Base-by-base conservation (phyloP, 2,797 vertebrate species). In the Danio albolineatus region DNA sequence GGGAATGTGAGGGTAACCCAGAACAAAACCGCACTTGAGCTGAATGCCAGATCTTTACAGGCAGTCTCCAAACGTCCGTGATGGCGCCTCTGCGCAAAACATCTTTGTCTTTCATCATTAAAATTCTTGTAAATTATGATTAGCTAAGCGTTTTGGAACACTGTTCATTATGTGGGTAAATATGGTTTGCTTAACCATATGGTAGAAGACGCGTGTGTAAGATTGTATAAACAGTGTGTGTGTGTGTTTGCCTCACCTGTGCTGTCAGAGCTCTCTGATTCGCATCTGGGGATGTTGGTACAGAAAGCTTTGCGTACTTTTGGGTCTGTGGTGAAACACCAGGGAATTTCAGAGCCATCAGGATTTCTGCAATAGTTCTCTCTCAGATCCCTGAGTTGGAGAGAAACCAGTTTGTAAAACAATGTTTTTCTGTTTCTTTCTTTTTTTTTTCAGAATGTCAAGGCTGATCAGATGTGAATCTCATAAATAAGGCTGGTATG, bases 341-440 rank as follows among this genome's bases (percentile, higher is more conserved):
- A 99, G 65, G 97, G 98, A 85, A 95, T 95, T 86, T 96, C 96
- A 80, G 96, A 94, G 44, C 96, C 97, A 86, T 99, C 95, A 44
- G 97, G 97, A 89, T 99, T 99, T 83, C 98, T 94, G 87, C 98
- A 99, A 89, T 94, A 97, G 91, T 99, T 99, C 90, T 98, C 96
- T 83, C 92, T 92, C 82, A 99, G 93, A 90, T 97, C 95, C 88
- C 98, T 99, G 76, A 71, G 66, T 88, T 87, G 76, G 87, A 82
- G 28, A 81, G 54, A 78, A 28, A 61, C 7, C 17, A 60, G 38
- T 19, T 0, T n/a, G 43, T 39, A 38, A 56, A 57, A 56, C 48
- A 1, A 36, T 38, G 17, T 49, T 39, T 61, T 10, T 38, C 9
- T 10, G 19, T 7, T 46, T 28, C 28, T 28, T 28, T 28, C n/a